Evolutionary conservation across 2,797 vertebrate genomes (phyloP), one percentile per base, ranked within the genome.

Genomic region (Sciurus carolinensis): DNA sequence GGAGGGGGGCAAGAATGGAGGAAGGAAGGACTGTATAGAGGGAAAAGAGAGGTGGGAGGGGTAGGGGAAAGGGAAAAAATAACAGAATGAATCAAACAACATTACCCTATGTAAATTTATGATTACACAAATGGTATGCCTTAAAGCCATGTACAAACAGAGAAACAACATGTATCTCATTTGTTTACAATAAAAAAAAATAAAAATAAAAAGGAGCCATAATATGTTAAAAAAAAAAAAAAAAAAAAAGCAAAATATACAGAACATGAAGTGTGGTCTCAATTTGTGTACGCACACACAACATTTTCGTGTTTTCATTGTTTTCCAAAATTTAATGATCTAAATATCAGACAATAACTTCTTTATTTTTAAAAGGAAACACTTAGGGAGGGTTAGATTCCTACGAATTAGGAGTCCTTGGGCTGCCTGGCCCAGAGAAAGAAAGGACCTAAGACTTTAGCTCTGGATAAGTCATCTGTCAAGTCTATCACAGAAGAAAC

Each of bases 271-370:
- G 28, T 71, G 15, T 50, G 4, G 10, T 33, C 44, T 85, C 10
- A 0, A 11, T 44, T 39, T 50, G 33, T 66, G 14, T 28, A 62
- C 0, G 54, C 30, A 75, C n/a, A 62, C 44, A 76, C 20, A 30
- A 9, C 24, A n/a, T 20, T 50, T 26, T 77, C 50, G 36, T n/a
- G 13, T n/a, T 71, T 47, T 20, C 24, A 12, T 3, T 11, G 50
- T 20, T 84, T 87, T 69, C 24, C 64, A 91, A 94, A 91, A 5
- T 77, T 66, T 59, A 77, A 42, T 33, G n/a, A 4, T 42, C 66
- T 67, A 75, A 59, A 71, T 52, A 69, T 75, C 62, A 75, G 42
- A 69, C 95, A 93, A 64, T 86, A 28, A 80, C 14, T 80, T 69
- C 12, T 79, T 72, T 72, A n/a, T 30, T 86, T 93, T 89, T n/a